Evolutionary conservation across 2,888 invertebrate species (phyloP), one percentile per base, ranked within the genome.

Genomic region (Epistrophella euchroma): DNA sequence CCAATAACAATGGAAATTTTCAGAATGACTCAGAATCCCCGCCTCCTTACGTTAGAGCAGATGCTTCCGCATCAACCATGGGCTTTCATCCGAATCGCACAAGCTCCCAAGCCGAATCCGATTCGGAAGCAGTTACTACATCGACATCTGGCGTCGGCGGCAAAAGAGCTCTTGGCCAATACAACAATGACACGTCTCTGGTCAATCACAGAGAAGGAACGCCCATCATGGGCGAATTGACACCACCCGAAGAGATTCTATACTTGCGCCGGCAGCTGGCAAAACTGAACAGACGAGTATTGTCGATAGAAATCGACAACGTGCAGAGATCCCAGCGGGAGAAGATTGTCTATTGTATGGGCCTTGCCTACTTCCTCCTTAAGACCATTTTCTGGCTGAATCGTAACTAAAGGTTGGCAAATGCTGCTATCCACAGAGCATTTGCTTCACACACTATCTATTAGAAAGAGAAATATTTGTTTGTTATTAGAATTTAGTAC

Each of bases 351-450:
- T 97, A 97, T 91, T 96, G 97, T 80, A 93, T 97, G 89, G 96
- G 97, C 35, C 94, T 98, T 89, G 96, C 97, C 37, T 98, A 98
- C 92, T 95, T 98, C 91, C 93, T 97, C 88, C 94, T 97, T 89
- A 98, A 98, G 94, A 95, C 97, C 70, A 95, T 97, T 88, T 94
- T 96, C 89, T 97, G 97, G 97, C 93, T 97, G 89, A 95, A 94
- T 90, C 94, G 94, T 89, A 94, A 94, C 88, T 94, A 93, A 88
- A 35, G 45, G 72, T 28, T 50, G 17, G 11, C 17, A 60, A 13
- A 25, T 6, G 15, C 47, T 35, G 4, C 32, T 50, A 7, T 22
- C 9, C 35, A 37, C n/a, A n/a, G n/a, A n/a, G n/a, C n/a, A n/a
- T n/a, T n/a, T 22, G 10, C n/a, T 37, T 37, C 15, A 35, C 37